A percentile compares a stretch with the other conserved stretches of the same genome.
These are phyloP conservation scores for Drosophila maculinotata DNA, from an alignment of 2,888 invertebrate species.

Conservation along the genomic window DNA sequence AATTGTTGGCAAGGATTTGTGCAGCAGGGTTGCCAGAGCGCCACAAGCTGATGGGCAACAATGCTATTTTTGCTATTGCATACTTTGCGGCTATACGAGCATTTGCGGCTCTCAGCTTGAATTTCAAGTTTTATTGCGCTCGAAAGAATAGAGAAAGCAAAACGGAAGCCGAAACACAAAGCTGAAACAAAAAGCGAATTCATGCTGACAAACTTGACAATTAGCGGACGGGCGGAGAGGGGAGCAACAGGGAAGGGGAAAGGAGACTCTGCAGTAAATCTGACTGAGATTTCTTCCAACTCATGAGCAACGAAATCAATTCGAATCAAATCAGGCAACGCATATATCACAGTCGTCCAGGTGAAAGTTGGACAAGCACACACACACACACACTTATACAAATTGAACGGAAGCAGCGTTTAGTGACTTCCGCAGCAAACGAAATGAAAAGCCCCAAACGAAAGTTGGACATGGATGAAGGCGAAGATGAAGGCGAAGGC, in stretches of 20 bases:
- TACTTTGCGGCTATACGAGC: conserved; percentile 69
- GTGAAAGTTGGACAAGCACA: conserved; percentile 47
- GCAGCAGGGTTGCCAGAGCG: conserved; percentile 39
- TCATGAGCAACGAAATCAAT: conserved; percentile 62
- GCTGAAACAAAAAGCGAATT: conserved; percentile 2
- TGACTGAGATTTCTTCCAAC: conserved; percentile 49
- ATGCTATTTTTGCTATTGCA: conserved; percentile 56
- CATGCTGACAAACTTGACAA: conserved; percentile 42
- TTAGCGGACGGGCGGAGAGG: conserved; percentile 14
- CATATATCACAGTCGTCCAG: conserved; percentile 60
- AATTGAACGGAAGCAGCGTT: conserved; percentile 51
- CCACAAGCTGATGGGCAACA: no score
- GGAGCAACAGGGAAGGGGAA: background rate
- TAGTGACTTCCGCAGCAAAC: conserved; percentile 40
- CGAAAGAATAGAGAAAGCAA: conserved; percentile 23
- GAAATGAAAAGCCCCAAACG: conserved; percentile 64
- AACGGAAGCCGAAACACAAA: conserved; percentile 8
- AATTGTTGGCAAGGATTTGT: conserved; percentile 38
- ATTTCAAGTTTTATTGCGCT: conserved; percentile 67
- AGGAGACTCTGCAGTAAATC: conserved; percentile 51
- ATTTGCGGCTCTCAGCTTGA: conserved; percentile 48
- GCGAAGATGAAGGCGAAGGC: conserved; percentile 12
- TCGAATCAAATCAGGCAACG: conserved; percentile 62
- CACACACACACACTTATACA: conserved; percentile 4
- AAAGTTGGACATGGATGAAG: conserved; percentile 46